A percentile compares a stretch with the other conserved stretches of the same genome.
Evolutionary conservation across 2,113 vertebrate genomes (phyloP).

Genomic region (Hassar affinis): DNA sequence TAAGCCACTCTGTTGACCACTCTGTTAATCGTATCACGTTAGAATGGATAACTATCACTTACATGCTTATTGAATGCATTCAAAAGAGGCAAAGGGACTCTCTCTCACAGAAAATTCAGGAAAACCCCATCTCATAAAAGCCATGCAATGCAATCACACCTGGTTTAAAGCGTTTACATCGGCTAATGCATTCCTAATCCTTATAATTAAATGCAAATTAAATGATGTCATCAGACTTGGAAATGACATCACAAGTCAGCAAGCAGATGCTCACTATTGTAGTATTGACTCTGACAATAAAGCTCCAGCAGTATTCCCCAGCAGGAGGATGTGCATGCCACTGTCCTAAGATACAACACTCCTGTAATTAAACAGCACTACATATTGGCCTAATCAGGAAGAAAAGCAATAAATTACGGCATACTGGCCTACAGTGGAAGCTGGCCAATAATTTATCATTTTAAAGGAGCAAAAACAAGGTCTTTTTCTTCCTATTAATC

Average conservation of each 20-base stretch:
- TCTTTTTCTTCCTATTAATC: slow-evolving; percentile 62
- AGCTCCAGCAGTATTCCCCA: slow-evolving; percentile 9
- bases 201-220: not conserved
- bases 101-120: not conserved
- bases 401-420: slow-evolving; percentile 71
- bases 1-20: no score
- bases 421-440: slow-evolving; percentile 65
- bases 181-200: slow-evolving; percentile 6
- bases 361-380: slow-evolving; percentile 85
- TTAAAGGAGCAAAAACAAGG: slow-evolving; percentile 70
- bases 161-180: not conserved
- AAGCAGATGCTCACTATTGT: not conserved
- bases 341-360: slow-evolving; percentile 87
- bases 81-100: not conserved
- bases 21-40: not conserved
- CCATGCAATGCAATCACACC: slow-evolving; percentile 3
- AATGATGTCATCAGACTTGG: slow-evolving; percentile 23
- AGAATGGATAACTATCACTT: not conserved
- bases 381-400: slow-evolving; percentile 82
- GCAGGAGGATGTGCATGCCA: slow-evolving; percentile 74
- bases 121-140: not conserved
- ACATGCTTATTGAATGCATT: not conserved
- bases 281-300: slow-evolving; percentile 14
- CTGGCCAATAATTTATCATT: slow-evolving; percentile 76
- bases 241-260: slow-evolving; percentile 19